phyloP scores from a whole-genome alignment of 2,113 vertebrate genomes.

The Sigmodon hispidus region DNA sequence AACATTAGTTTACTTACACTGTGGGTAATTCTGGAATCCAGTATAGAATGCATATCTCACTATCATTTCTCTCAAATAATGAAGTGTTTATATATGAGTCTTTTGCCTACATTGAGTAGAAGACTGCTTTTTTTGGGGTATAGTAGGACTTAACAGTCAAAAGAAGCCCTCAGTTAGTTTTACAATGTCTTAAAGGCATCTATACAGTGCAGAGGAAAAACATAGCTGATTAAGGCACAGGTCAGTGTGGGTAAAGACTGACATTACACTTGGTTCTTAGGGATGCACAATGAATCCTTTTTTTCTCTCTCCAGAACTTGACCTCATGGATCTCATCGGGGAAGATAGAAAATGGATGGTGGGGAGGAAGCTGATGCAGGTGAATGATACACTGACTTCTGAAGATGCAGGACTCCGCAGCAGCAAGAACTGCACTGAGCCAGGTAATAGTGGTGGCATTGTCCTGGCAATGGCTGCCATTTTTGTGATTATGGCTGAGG shows the following conservation, averaged over 20 bases:
- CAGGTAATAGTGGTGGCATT: constrained; percentile 87
- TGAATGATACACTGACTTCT: constrained; percentile 81
- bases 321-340: constrained; percentile 83
- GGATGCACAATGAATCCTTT: neutral
- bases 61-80: neutral
- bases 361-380: constrained; percentile 91
- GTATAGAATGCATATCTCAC: neutral
- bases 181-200: neutral
- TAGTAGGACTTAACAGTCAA: neutral
- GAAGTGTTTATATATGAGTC: neutral
- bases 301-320: constrained; percentile 83
- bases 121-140: neutral
- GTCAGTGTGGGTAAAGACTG: neutral
- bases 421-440: constrained; percentile 95
- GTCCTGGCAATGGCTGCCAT: neutral
- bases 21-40: neutral
- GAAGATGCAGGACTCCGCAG: constrained; percentile 73
- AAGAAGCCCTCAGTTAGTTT: neutral
- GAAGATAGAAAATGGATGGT: constrained; percentile 84
- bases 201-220: neutral
- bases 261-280: neutral
- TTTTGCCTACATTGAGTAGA: neutral
- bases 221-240: neutral
- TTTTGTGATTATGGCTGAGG: neutral
- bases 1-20: neutral